phyloP scores from a whole-genome alignment of 2,888 invertebrate species.

The Dryocosmus kuriphilus region DNA sequence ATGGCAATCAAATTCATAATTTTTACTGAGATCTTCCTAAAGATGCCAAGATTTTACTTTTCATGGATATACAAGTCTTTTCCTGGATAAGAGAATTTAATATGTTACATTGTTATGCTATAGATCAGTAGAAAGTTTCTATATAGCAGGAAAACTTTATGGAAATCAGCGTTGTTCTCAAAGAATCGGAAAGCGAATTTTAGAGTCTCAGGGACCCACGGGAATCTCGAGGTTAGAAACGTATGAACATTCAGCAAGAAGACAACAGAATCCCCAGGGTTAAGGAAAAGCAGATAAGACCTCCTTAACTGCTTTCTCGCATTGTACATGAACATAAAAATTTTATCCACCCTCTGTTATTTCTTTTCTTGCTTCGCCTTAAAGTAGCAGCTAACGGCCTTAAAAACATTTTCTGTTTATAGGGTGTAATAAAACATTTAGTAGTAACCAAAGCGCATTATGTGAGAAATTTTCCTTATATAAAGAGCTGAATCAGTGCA shows the following conservation, averaged over 20 bases:
- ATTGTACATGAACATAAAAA: neutral
- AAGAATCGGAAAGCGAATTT: constrained; percentile 24
- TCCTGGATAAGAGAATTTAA: neutral
- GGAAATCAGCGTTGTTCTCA: neutral
- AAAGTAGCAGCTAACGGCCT: constrained; percentile 3
- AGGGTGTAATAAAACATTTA: neutral
- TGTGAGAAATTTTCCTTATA: neutral
- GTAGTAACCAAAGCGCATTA: neutral
- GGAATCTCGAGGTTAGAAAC: constrained; percentile 1
- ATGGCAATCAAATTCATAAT: too few species aligned
- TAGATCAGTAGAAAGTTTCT: constrained; percentile 5
- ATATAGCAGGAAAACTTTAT: neutral
- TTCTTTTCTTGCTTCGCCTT: neutral
- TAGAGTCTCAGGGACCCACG: neutral
- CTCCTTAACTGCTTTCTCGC: constrained; percentile 10
- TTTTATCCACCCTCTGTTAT: neutral
- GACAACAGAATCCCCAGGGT: constrained; percentile 14
- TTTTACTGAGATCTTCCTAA: neutral
- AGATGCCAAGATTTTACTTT: neutral
- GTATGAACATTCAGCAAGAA: neutral
- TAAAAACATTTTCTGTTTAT: neutral
- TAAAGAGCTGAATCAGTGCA: neutral
- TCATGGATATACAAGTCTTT: neutral
- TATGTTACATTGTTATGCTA: neutral
- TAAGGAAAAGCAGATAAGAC: constrained; percentile 11